Base-by-base conservation (phyloP, 2,797 vertebrate genomes). In the Ispidina picta region DNA sequence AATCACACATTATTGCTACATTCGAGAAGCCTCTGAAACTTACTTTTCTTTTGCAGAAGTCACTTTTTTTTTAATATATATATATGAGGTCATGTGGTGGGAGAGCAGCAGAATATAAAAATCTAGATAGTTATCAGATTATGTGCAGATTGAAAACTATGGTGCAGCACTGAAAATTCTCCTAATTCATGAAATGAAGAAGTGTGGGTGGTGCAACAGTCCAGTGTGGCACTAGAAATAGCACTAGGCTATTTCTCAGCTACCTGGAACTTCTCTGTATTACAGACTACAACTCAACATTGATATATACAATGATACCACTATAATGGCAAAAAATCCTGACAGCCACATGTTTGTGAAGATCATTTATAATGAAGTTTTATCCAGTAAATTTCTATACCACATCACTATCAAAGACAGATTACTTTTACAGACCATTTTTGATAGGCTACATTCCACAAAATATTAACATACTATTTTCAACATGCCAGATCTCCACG, bases 381-480 rank as follows among this genome's bases (percentile, higher is more conserved):
- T 68, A 73, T 43, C 66, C 63, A 66, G 52, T 70, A 51, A 39
- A 94, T 78, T 88, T 87, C 60, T 63, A 64, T 26, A 66, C n/a
- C 33, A 31, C 16, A 64, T 66, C 43, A 78, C 39, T 70, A 77
- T 54, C 64, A 79, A 62, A 49, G 37, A 79, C 21, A 75, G 48
- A 54, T 81, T 85, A 90, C 89, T 83, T 95, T 94, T 79, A 86
- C 35, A 89, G 59, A 81, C 19, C 52, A 87, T 69, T 83, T 92
- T 81, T 63, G 52, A 74, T 15, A 71, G 80, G 66, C 76, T 71
- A 88, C 37, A 64, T 16, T 68, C 37, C 64, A 75, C 87, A 86
- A 93, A 94, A 94, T 72, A 93, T 81, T 91, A 69, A 95, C 54
- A 56, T 70, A n/a, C 52, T 81, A 91, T 92, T 95, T 93, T 60